These are phyloP conservation scores for Cromileptes altivelis DNA, from an alignment of 2,113 vertebrate species.

Conservation along the genomic window DNA sequence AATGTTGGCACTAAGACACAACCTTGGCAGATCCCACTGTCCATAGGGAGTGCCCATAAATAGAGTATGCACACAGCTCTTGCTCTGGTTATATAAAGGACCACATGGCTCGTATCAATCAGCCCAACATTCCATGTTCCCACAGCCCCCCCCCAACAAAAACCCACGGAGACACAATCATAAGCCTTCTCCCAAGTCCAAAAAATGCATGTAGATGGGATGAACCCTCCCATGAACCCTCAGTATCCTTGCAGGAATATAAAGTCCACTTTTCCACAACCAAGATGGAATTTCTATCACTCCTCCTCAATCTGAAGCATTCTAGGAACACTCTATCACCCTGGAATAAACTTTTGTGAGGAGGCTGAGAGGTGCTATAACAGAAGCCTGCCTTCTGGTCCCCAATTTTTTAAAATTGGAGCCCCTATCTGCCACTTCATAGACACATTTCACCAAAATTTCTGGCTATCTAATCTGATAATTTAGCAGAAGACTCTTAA, in stretches of 20 bases:
- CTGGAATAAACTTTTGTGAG: background rate
- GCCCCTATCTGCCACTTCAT: background rate
- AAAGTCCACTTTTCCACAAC: background rate
- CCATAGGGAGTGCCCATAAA: background rate
- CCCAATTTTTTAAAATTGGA: background rate
- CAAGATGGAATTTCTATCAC: background rate
- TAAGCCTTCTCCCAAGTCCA: slow-evolving; percentile 3
- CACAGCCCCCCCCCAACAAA: background rate
- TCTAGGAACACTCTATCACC: too few species aligned
- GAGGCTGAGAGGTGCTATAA: background rate
- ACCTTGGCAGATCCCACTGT: background rate
- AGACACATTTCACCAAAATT: background rate
- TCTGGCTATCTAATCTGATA: background rate
- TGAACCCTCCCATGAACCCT: slow-evolving; percentile 5
- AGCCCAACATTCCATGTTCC: background rate
- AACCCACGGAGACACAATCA: background rate
- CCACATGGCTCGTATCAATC: background rate
- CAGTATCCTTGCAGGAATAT: background rate
- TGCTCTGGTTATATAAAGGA: background rate
- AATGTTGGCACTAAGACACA: background rate
- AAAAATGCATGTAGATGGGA: background rate
- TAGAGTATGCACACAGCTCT: background rate
- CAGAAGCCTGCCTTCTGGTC: background rate
- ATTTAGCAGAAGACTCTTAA: too few species aligned
- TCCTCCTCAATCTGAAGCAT: background rate